Evolutionary conservation across 2,113 vertebrate species (phyloP).

Genomic region (Hemiprocne comata): DNA sequence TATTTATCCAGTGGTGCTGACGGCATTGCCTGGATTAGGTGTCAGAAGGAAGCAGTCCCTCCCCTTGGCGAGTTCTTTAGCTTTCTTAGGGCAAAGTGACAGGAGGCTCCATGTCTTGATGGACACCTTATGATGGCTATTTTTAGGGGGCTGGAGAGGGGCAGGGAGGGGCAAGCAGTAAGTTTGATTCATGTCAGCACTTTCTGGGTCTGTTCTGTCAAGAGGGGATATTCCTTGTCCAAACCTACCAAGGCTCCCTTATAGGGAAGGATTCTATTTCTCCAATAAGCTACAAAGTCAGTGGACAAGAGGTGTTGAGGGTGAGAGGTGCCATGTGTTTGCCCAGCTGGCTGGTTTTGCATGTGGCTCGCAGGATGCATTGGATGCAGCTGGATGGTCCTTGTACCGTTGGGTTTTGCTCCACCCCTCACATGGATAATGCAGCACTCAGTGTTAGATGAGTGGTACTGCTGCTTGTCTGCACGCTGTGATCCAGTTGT

Average conservation of each 20-base stretch:
- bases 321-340: not conserved
- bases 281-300: not conserved
- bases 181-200: constrained; percentile 67
- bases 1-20: constrained; percentile 86
- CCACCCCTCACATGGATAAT: not conserved
- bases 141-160: constrained; percentile 81
- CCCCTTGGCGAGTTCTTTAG: constrained; percentile 84
- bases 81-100: constrained; percentile 98
- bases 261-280: constrained; percentile 30
- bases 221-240: constrained; percentile 19
- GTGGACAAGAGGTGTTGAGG: not conserved
- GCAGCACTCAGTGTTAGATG: rapidly evolving
- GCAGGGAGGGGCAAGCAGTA: constrained; percentile 68
- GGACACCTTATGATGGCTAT: constrained; percentile 82
- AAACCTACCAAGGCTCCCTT: not conserved
- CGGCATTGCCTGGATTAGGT: constrained; percentile 82
- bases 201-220: constrained; percentile 61
- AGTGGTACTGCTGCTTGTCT: not conserved
- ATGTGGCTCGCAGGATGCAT: not conserved
- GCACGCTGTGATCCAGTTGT: not conserved
- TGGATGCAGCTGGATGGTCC: not conserved
- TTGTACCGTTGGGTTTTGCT: not conserved
- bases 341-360: not conserved
- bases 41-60: constrained; percentile 78
- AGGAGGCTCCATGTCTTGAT: constrained; percentile 76